Evolutionary conservation across 1,140 invertebrate genomes (phyloP), one percentile per base, ranked within the genome.

Genomic region (Drosophila nannoptera): DNA sequence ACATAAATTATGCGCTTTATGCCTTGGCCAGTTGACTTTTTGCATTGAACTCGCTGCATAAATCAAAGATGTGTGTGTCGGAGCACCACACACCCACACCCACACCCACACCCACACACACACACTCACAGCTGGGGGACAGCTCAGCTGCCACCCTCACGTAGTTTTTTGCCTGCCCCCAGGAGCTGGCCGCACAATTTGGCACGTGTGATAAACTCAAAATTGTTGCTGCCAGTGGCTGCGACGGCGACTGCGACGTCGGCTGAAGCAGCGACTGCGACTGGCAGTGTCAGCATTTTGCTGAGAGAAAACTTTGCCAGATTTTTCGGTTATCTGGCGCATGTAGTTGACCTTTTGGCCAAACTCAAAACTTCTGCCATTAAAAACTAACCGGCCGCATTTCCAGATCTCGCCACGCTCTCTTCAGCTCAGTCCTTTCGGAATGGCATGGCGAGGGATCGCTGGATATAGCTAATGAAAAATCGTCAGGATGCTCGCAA

Each of bases 151-250:
- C 48, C 62, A 64, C 69, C 53, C 65, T 70, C 80, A 84, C 80
- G 80, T 84, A 86, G 60, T 54, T 73, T 77, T 78, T 73, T 82
- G 72, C 61, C 45, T 52, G 59, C 74, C 60, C 60, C 74, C 78
- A 77, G 78, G 74, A 75, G 78, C 71, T 83, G 64, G 71, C 55
- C 78, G 48, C 78, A 83, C 73, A 83, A 84, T 84, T 83, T 83
- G 80, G 80, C 80, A 83, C 80, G 80, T 83, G 80, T 83, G 80
- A 83, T 83, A 83, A 83, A 86, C 80, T 80, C 73, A 77, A 83
- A 83, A 84, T 84, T 80, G 78, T 84, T 83, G 75, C 72, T 68
- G 75, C 66, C 78, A 82, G 70, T 59, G 48, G 65, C 64, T 84
- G 80, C 46, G 40, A 70, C 68, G 56, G 73, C 3, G 52, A 38